phyloP scores from a whole-genome alignment of 2,888 invertebrate genomes.

The Lathronympha strigana region DNA sequence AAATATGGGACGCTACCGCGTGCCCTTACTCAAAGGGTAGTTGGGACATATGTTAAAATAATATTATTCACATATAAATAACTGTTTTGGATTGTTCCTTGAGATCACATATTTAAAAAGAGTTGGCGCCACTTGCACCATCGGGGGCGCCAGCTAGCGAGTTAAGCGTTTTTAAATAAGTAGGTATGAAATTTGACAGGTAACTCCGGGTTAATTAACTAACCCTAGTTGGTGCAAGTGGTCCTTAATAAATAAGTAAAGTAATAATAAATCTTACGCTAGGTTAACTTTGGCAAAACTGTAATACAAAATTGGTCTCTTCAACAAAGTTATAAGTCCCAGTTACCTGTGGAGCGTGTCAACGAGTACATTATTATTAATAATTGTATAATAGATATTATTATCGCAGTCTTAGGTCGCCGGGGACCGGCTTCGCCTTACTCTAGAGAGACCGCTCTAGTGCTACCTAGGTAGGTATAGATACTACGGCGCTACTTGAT shows the following conservation, averaged over 20 bases:
- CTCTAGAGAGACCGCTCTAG: constrained; percentile 64
- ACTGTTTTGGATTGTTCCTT: background rate
- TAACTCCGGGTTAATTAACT: too few species aligned
- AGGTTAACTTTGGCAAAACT: constrained; percentile 34
- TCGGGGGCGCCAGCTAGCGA: too few species aligned
- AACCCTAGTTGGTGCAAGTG: too few species aligned
- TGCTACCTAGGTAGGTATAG: too few species aligned
- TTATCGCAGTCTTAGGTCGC: constrained; percentile 75
- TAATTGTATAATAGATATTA: constrained; percentile 57
- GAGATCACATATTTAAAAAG: constrained; percentile 9
- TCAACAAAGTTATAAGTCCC: constrained; percentile 36
- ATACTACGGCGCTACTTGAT: constrained; percentile 65
- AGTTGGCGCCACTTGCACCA: too few species aligned
- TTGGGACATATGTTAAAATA: constrained; percentile 43
- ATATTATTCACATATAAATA: constrained; percentile 5
- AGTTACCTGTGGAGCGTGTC: constrained; percentile 47
- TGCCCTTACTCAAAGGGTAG: constrained; percentile 55
- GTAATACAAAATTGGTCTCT: constrained; percentile 38
- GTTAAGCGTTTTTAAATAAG: too few species aligned
- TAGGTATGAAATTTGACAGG: too few species aligned
- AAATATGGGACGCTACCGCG: constrained; percentile 64
- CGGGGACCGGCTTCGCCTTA: constrained; percentile 65
- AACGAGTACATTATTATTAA: constrained; percentile 45
- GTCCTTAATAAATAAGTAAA: too few species aligned
- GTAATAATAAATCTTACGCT: constrained; percentile 30